These are phyloP conservation scores for Scrobipalpa costella DNA, from an alignment of 2,888 invertebrate species.

Conservation along the genomic window DNA sequence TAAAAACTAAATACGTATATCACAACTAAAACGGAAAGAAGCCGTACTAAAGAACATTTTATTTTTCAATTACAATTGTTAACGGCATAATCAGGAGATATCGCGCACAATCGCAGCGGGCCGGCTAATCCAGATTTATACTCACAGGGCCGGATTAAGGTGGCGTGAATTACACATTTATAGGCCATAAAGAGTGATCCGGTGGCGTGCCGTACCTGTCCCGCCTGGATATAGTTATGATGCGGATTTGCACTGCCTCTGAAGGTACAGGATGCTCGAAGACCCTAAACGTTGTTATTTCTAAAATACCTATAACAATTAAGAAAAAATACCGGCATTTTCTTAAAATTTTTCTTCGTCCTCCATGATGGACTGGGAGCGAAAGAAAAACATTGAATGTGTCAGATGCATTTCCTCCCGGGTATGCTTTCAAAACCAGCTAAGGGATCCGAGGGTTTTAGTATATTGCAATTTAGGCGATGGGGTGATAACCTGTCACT, in stretches of 20 bases:
- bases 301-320: too few relatives aligned
- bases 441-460: too few relatives aligned
- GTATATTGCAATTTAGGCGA: too few relatives aligned
- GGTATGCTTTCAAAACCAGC: too few relatives aligned
- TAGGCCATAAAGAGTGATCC: conserved; percentile 81
- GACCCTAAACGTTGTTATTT: too few relatives aligned
- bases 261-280: conserved; percentile 44
- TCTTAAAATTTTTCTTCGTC: too few relatives aligned
- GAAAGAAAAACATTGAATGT: too few relatives aligned
- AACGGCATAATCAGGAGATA: conserved; percentile 77
- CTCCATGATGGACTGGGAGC: too few relatives aligned
- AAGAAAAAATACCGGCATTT: too few relatives aligned
- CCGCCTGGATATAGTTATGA: conserved; percentile 70
- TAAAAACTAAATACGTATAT: neutral
- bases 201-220: conserved; percentile 74
- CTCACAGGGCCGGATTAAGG: conserved; percentile 77
- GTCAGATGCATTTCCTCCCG: too few relatives aligned
- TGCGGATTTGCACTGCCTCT: conserved; percentile 52
- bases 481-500: too few relatives aligned
- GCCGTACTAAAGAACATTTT: conserved; percentile 52
- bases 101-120: conserved; percentile 70
- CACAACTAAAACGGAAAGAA: conserved; percentile 30
- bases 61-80: conserved; percentile 81
- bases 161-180: conserved; percentile 81
- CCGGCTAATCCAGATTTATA: conserved; percentile 79